These are phyloP conservation scores for Stictonetta naevosa DNA, from an alignment of 2,113 vertebrate species.

Conservation along the genomic window DNA sequence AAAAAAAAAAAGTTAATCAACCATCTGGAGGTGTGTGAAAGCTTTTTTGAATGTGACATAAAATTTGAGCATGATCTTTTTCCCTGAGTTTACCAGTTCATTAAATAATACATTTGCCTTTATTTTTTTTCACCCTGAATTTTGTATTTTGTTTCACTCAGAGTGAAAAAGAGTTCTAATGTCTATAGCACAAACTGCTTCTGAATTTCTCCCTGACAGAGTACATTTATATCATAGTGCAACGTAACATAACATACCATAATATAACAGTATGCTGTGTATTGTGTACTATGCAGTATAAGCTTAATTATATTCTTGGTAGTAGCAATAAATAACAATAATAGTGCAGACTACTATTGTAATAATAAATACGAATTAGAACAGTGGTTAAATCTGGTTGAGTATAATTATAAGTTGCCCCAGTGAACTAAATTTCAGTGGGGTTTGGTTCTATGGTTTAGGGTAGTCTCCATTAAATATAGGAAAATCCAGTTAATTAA, in stretches of 20 bases:
- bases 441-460: conserved; percentile 58
- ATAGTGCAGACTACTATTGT: background rate
- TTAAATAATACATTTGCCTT: background rate
- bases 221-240: background rate
- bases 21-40: background rate
- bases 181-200: background rate
- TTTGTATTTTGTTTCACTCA: conserved; percentile 2
- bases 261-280: background rate
- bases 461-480: conserved; percentile 69
- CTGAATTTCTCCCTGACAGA: background rate
- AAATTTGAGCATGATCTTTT: background rate
- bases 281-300: background rate
- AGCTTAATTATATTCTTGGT: background rate
- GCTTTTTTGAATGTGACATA: background rate
- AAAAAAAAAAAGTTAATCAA: background rate
- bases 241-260: background rate
- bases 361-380: conserved; percentile 60
- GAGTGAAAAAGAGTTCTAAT: background rate
- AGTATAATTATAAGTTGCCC: conserved; percentile 43
- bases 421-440: conserved; percentile 64
- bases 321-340: conserved; percentile 2
- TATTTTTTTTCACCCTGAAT: background rate
- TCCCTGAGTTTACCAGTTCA: background rate
- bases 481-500: conserved; percentile 76
- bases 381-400: conserved; percentile 47